These are phyloP conservation scores for Athene noctua DNA, from an alignment of 2,113 vertebrate species.

Conservation along the genomic window DNA sequence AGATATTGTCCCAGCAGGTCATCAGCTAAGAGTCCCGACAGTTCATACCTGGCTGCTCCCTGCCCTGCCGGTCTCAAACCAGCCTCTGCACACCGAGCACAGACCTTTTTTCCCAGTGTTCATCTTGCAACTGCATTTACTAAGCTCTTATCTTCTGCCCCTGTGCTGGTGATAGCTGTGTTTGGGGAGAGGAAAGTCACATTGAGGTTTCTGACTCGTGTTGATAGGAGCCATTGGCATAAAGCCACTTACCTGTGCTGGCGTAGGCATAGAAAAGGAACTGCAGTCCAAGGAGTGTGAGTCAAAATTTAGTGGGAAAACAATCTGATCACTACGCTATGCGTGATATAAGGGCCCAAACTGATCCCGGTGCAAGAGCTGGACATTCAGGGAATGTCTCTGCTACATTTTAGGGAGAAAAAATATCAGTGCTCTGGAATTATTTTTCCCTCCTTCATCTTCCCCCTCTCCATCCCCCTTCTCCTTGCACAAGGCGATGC, in stretches of 20 bases:
- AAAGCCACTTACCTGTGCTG: background rate
- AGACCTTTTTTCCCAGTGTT: background rate
- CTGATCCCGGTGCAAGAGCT: background rate
- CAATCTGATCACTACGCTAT: background rate
- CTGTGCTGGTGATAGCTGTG: background rate
- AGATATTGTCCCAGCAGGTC: background rate
- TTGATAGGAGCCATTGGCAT: background rate
- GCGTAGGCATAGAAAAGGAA: background rate
- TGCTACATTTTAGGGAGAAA: background rate
- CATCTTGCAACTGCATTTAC: background rate
- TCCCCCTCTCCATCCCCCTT: background rate
- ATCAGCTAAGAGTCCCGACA: background rate
- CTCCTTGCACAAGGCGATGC: background rate
- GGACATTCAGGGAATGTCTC: background rate
- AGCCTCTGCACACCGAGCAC: background rate
- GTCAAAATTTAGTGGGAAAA: background rate
- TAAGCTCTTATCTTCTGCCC: conserved; percentile 48
- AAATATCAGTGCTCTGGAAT: background rate
- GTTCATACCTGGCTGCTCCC: background rate
- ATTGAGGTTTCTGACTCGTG: conserved; percentile 54
- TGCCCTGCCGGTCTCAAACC: background rate
- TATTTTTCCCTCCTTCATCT: background rate
- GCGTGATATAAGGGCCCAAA: fast-evolving
- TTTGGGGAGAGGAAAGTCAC: conserved; percentile 68
- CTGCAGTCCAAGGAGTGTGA: background rate